Evolutionary conservation across 2,113 vertebrate genomes (phyloP).

Genomic region (Orycteropus afer): DNA sequence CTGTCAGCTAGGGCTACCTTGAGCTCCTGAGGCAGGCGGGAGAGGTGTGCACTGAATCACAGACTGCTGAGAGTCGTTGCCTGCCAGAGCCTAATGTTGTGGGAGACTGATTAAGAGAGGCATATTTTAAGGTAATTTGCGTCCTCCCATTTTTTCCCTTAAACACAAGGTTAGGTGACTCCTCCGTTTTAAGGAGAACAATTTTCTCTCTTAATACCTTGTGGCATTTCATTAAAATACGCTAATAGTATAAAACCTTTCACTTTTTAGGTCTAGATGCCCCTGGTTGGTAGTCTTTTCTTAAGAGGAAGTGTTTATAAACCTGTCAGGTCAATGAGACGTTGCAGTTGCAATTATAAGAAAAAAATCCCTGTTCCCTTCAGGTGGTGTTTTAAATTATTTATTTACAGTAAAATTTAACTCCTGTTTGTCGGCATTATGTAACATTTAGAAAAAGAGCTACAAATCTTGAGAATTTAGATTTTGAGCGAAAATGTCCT

Average conservation of each 20-base stretch:
- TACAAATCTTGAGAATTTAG: slow-evolving; percentile 42
- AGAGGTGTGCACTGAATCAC: accelerated
- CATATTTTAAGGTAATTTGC: neutral
- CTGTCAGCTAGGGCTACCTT: neutral
- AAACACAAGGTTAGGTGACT: neutral
- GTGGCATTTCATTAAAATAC: slow-evolving; percentile 42
- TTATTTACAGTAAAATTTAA: slow-evolving; percentile 60
- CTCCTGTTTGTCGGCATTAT: slow-evolving; percentile 4
- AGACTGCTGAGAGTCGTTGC: neutral
- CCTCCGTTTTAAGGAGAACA: slow-evolving; percentile 5
- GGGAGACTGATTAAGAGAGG: neutral
- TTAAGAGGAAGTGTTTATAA: slow-evolving; percentile 57
- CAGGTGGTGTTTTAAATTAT: slow-evolving; percentile 57
- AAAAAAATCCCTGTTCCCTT: slow-evolving; percentile 53
- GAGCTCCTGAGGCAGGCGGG: neutral
- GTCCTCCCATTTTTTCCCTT: neutral
- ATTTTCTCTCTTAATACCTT: slow-evolving; percentile 26
- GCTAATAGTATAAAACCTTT: slow-evolving; percentile 37
- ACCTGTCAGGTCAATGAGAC: slow-evolving; percentile 36
- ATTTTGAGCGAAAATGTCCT: slow-evolving; percentile 55
- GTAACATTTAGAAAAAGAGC: slow-evolving; percentile 44
- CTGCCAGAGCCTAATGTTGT: neutral
- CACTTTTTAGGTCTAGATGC: slow-evolving; percentile 29
- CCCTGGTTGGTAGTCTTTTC: slow-evolving; percentile 35
- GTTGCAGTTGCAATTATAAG: slow-evolving; percentile 39